A percentile compares a stretch with the other conserved stretches of the same genome.
Conservation (phyloP, 92 coral and sea anemone genomes). For the Porites rus region DNA sequence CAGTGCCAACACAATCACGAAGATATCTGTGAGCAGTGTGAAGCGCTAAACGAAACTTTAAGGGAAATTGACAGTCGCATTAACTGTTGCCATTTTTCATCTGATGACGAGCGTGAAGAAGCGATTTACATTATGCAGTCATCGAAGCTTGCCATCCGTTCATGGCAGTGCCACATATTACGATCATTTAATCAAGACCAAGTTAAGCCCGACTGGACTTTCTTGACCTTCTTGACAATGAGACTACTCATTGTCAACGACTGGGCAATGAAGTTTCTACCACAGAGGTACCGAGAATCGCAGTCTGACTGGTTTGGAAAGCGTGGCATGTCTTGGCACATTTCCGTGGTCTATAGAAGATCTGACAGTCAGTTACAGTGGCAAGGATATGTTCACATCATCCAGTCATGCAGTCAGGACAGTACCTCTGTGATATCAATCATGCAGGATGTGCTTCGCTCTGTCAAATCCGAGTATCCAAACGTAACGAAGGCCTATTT, state of each 20-base stretch:
- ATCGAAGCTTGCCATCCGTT: conserved; percentile 46
- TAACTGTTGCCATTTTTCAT: conserved; percentile 12
- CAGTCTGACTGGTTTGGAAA: conserved; percentile 65
- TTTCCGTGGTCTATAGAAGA: conserved; percentile 49
- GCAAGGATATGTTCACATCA: conserved; percentile 54
- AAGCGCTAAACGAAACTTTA: not conserved
- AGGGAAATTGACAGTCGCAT: not conserved
- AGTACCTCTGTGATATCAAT: conserved; percentile 47
- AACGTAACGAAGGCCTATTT: conserved; percentile 4
- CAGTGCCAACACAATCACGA: conserved; percentile 34
- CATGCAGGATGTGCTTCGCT: conserved; percentile 50
- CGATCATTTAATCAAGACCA: conserved; percentile 46
- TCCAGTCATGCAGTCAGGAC: conserved; percentile 57
- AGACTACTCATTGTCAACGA: conserved; percentile 49
- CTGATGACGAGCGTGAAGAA: conserved; percentile 54
- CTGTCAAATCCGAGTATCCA: not conserved
- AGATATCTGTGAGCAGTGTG: not conserved
- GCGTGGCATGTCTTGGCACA: conserved; percentile 65
- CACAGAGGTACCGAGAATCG: not conserved
- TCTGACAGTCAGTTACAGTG: conserved; percentile 42
- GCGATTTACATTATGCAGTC: conserved; percentile 32
- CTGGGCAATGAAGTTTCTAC: conserved; percentile 3
- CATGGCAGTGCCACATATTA: conserved; percentile 52
- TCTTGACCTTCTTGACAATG: conserved; percentile 28
- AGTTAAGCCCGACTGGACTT: conserved; percentile 43